Conservation (phyloP, 2,113 vertebrate genomes). For the Sinocyclocheilus maitianheensis region DNA sequence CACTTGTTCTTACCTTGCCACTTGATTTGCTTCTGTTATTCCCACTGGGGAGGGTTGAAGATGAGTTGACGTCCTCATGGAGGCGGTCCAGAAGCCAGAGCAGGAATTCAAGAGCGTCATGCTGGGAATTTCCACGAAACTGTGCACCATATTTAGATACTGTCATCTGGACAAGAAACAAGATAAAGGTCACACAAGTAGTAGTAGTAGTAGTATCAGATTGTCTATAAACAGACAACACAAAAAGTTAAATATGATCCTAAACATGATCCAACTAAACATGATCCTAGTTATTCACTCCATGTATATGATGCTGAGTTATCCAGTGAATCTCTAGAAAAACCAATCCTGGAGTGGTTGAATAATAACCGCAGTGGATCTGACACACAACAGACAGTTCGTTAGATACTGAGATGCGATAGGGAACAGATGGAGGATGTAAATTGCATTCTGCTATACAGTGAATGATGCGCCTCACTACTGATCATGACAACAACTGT, state of each 20-base stretch:
- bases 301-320: not conserved
- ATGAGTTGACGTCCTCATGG: slow-evolving; percentile 87
- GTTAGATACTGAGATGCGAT: slow-evolving; percentile 39
- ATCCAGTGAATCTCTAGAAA: slow-evolving; percentile 31
- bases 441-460: slow-evolving; percentile 40
- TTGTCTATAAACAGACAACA: not conserved
- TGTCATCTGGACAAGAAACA: slow-evolving; percentile 75
- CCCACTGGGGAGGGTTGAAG: slow-evolving; percentile 71
- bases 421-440: slow-evolving; percentile 46
- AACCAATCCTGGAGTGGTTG: not conserved
- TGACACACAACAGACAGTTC: slow-evolving; percentile 50
- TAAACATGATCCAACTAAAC: not conserved
- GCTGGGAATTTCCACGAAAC: slow-evolving; percentile 92
- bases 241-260: not conserved
- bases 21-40: slow-evolving; percentile 62
- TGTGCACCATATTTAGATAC: slow-evolving; percentile 91
- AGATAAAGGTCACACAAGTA: not conserved
- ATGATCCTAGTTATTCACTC: not conserved
- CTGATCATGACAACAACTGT: slow-evolving; percentile 33
- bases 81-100: slow-evolving; percentile 93
- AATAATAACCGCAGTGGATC: slow-evolving; percentile 35
- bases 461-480: slow-evolving; percentile 34
- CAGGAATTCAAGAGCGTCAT: slow-evolving; percentile 94
- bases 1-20: slow-evolving; percentile 78
- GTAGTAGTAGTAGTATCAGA: not conserved